Percentiles rank a stretch among this genome's conserved stretches.
These are phyloP conservation scores for Mustela nigripes DNA, from an alignment of 2,113 vertebrate genomes.

Conservation along the genomic window DNA sequence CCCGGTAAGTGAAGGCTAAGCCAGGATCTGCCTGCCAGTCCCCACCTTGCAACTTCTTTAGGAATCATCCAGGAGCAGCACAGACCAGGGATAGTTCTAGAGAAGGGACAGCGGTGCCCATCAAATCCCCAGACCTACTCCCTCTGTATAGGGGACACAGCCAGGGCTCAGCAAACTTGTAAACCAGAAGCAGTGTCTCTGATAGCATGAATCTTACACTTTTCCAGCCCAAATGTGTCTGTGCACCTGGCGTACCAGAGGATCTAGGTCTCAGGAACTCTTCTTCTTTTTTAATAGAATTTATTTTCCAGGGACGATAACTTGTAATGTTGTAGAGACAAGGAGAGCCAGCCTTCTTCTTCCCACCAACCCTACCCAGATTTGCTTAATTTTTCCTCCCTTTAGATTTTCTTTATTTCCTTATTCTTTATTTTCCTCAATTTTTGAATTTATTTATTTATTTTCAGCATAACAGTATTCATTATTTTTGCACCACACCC, in stretches of 20 bases:
- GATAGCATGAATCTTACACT: background rate
- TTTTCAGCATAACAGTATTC: too few relatives aligned
- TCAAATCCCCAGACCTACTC: background rate
- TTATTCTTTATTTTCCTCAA: background rate
- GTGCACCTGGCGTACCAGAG: too few relatives aligned
- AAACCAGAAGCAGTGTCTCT: background rate
- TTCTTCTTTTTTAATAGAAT: background rate
- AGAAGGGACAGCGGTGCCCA: background rate
- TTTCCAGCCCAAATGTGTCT: too few relatives aligned
- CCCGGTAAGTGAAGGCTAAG: background rate
- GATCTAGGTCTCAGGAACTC: background rate
- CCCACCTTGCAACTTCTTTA: background rate
- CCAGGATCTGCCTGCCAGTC: background rate
- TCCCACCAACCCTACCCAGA: background rate
- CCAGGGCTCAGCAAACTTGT: background rate
- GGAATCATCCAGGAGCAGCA: background rate
- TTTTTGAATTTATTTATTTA: too few relatives aligned
- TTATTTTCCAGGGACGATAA: background rate
- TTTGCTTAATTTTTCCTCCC: background rate
- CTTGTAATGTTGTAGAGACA: background rate
- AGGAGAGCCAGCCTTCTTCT: background rate
- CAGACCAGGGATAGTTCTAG: background rate
- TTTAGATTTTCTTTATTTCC: background rate
- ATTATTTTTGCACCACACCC: too few relatives aligned
- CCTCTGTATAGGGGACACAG: background rate